Evolutionary conservation across 2,113 vertebrate genomes (phyloP).

Genomic region (Leucopsar rothschildi): DNA sequence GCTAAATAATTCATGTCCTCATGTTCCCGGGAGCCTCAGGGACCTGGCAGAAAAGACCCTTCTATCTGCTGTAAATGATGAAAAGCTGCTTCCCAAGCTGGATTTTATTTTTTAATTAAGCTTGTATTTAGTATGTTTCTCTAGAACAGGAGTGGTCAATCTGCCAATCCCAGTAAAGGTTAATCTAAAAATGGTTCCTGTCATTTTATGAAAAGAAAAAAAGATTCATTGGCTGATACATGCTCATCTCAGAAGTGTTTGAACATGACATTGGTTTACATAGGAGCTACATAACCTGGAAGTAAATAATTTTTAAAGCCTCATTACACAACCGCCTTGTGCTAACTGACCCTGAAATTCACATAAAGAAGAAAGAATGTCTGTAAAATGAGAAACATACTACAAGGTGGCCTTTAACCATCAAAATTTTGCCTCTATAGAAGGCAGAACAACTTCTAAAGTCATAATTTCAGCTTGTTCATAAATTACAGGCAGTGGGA

Average conservation of each 20-base stretch:
- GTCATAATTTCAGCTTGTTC: constrained; percentile 26
- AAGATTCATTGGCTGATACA: neutral
- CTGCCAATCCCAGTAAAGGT: neutral
- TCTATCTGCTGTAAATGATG: constrained; percentile 73
- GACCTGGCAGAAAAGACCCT: constrained; percentile 74
- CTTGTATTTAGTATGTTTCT: neutral
- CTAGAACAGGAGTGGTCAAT: neutral
- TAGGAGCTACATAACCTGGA: neutral
- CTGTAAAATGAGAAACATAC: neutral
- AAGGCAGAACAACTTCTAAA: constrained; percentile 36
- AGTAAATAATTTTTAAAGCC: neutral
- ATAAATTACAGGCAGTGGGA: constrained; percentile 49
- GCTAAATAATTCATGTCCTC: constrained; percentile 88
- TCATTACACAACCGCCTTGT: neutral
- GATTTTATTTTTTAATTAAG: neutral
- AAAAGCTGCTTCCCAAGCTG: constrained; percentile 65
- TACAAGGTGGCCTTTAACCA: neutral
- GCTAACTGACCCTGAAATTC: neutral
- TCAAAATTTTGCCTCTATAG: neutral
- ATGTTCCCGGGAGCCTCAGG: constrained; percentile 74
- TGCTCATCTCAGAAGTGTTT: neutral
- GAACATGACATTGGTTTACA: neutral
- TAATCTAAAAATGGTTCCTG: neutral
- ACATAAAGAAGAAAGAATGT: neutral
- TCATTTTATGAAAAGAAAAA: neutral